Evolutionary conservation across 2,113 vertebrate species (phyloP), one percentile per base, ranked within the genome.

Genomic region (Pedetes capensis): DNA sequence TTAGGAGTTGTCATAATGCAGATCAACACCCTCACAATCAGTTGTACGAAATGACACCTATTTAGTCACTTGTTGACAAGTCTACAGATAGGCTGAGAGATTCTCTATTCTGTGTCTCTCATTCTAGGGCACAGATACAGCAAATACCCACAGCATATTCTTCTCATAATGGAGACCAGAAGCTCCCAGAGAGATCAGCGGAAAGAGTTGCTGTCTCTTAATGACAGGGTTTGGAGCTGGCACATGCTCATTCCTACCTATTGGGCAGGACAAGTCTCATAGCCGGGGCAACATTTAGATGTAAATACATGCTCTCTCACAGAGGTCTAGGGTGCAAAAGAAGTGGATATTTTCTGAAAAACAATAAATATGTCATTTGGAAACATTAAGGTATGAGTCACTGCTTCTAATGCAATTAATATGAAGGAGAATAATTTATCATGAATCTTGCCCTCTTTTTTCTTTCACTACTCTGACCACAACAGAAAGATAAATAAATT

Each of bases 321-420:
- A 72, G 47, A 82, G 20, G 3, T 37, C 39, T 57, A 82, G 12
- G 53, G 10, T 71, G 37, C 23, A 12, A 20, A 84, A 57, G 34
- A 3, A 25, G 8, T n/a, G 39, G n/a, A 25, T 37, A 59, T 29
- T 42, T 72, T 8, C 17, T 44, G 7, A 72, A 93, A 17, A 42
- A 27, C 66, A 39, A 44, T 78, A 72, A 42, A 14, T 34, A 27
- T 64, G 37, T 20, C 11, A 71, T 23, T 17, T 20, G 47, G 47
- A 91, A 93, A 79, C 51, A 91, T 51, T 82, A 57, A 83, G 22
- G n/a, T 57, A 23, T 44, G 64, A 57, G 44, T 39, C n/a, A 57
- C 8, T 83, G 20, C 6, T 83, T 78, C 71, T 39, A 42, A 64
- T 66, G 29, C 12, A 87, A n/a, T 42, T 84, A 71, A 59, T 44